These are phyloP conservation scores for Achroia grisella DNA, from an alignment of 1,140 invertebrate species.

Conservation along the genomic window DNA sequence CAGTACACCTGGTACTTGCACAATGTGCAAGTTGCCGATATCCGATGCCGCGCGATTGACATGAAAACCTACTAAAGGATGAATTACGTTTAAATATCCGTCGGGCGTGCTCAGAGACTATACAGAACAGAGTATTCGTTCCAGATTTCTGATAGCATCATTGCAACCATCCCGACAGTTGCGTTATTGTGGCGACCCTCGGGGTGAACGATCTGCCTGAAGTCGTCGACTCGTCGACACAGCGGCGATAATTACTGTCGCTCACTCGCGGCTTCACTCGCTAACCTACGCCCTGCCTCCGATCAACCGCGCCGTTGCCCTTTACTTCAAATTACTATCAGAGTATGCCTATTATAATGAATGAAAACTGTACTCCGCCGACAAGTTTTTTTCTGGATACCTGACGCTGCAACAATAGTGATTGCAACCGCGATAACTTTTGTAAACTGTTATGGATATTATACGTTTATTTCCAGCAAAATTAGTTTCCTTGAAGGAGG, in stretches of 20 bases:
- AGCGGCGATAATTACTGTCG: constrained; percentile 58
- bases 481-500: too few relatives aligned
- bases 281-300: constrained; percentile 2
- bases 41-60: neutral
- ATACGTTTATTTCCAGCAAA: too few relatives aligned
- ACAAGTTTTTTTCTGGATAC: too few relatives aligned
- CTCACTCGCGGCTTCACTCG: constrained; percentile 36
- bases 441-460: too few relatives aligned
- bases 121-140: constrained; percentile 2
- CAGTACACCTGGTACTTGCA: too few relatives aligned
- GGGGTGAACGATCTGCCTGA: constrained; percentile 53
- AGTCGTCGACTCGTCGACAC: constrained; percentile 47
- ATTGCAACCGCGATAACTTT: too few relatives aligned
- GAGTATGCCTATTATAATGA: too few relatives aligned
- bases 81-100: neutral
- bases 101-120: too few relatives aligned
- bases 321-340: neutral
- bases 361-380: too few relatives aligned
- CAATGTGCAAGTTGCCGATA: too few relatives aligned
- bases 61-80: constrained; percentile 2
- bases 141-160: constrained; percentile 38
- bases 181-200: constrained; percentile 46
- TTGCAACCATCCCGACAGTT: constrained; percentile 32
- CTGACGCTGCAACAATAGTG: too few relatives aligned
- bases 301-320: neutral